phyloP scores from a whole-genome alignment of 2,888 invertebrate genomes.

The Panzeria rudis region DNA sequence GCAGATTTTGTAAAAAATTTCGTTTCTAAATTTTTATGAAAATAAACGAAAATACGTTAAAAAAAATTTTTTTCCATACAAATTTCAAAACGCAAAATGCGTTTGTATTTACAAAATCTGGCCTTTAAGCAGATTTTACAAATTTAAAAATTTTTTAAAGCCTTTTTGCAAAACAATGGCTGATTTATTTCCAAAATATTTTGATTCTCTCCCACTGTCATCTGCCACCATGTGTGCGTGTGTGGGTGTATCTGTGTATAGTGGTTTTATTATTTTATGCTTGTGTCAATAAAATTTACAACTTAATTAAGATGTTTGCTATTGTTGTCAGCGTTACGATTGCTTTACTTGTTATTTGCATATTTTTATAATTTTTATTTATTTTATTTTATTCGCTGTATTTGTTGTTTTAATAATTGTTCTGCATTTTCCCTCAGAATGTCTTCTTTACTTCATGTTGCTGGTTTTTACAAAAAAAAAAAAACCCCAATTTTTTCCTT shows the following conservation, averaged over 20 bases:
- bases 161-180: too few species aligned
- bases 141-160: too few species aligned
- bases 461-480: background rate
- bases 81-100: too few species aligned
- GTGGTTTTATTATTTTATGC: conserved; percentile 47
- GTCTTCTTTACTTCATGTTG: background rate
- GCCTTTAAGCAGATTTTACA: too few species aligned
- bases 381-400: background rate
- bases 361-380: conserved; percentile 11
- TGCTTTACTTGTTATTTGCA: conserved; percentile 28
- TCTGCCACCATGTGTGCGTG: background rate
- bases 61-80: too few species aligned
- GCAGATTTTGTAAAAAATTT: too few species aligned
- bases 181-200: too few species aligned
- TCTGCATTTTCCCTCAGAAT: background rate
- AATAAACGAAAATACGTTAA: too few species aligned
- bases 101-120: too few species aligned
- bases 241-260: background rate
- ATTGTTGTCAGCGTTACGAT: conserved; percentile 12
- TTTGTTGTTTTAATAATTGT: background rate
- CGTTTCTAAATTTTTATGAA: too few species aligned
- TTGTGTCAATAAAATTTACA: conserved; percentile 67
- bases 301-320: conserved; percentile 68
- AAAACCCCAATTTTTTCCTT: background rate
- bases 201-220: too few species aligned